These are phyloP conservation scores for Eristalis tenax DNA, from an alignment of 2,888 invertebrate genomes.

Conservation along the genomic window DNA sequence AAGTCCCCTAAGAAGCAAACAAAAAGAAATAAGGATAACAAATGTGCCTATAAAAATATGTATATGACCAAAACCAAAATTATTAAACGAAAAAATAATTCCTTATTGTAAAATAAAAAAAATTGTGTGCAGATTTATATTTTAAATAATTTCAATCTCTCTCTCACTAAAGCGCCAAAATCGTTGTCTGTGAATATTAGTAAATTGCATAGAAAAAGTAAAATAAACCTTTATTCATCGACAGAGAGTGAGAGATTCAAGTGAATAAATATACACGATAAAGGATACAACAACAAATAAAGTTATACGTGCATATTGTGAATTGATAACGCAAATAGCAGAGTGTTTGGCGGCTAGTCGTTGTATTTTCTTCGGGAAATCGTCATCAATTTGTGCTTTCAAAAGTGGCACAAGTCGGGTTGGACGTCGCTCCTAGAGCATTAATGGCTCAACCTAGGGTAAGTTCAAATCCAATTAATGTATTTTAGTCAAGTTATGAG, in stretches of 20 bases:
- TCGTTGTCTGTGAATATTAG: slow-evolving; percentile 76
- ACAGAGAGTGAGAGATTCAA: slow-evolving; percentile 19
- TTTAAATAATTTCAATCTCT: slow-evolving; percentile 40
- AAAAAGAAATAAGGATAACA: slow-evolving; percentile 63
- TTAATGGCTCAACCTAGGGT: slow-evolving; percentile 83
- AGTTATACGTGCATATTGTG: slow-evolving; percentile 23
- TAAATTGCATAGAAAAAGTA: slow-evolving; percentile 19
- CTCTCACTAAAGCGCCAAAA: slow-evolving; percentile 55
- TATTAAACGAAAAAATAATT: slow-evolving; percentile 56
- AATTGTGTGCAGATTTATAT: slow-evolving; percentile 56
- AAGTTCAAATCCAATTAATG: slow-evolving; percentile 74
- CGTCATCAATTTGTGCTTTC: slow-evolving; percentile 73
- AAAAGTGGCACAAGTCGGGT: slow-evolving; percentile 82
- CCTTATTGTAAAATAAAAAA: slow-evolving; percentile 57
- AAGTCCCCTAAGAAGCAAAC: slow-evolving; percentile 50
- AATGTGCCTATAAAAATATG: slow-evolving; percentile 69
- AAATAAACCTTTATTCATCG: slow-evolving; percentile 16
- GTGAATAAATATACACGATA: slow-evolving; percentile 56
- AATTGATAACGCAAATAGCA: slow-evolving; percentile 9
- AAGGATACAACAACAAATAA: slow-evolving; percentile 71
- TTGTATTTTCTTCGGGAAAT: slow-evolving; percentile 76
- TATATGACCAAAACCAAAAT: slow-evolving; percentile 73
- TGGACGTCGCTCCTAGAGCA: slow-evolving; percentile 82
- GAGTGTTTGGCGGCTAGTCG: slow-evolving; percentile 72
- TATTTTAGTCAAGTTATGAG: neutral